Evolutionary conservation across 2,888 invertebrate genomes (phyloP).

Genomic region (Lasius fuliginosus): DNA sequence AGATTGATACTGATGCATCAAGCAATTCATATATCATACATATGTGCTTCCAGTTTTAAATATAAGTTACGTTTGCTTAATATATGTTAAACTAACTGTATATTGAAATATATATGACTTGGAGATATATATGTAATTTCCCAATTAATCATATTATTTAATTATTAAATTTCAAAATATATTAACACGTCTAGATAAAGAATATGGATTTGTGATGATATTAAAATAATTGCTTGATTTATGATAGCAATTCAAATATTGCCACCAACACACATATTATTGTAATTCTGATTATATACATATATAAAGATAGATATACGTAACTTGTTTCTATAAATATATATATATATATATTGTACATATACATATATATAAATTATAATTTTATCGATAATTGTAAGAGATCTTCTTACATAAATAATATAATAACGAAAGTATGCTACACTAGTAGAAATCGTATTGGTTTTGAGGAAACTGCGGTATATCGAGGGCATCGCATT

Average conservation of each 20-base stretch:
- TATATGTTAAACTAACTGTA: not conserved
- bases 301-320: not conserved
- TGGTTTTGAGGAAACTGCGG: not conserved
- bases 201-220: not conserved
- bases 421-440: not conserved
- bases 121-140: not conserved
- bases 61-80: not conserved
- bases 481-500: conserved; percentile 14
- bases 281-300: too few species aligned
- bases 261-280: too few species aligned
- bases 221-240: not conserved
- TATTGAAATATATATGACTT: too few species aligned
- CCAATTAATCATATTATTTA: not conserved
- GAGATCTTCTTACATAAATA: not conserved
- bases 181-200: not conserved
- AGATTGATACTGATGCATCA: not conserved
- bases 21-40: not conserved
- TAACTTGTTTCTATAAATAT: not conserved
- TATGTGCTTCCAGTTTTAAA: conserved; percentile 7
- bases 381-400: not conserved
- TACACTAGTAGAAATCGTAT: not conserved
- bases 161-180: conserved; percentile 6
- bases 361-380: not conserved
- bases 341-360: not conserved
- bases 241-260: not conserved